These are phyloP conservation scores for Eremophila alpestris DNA, from an alignment of 2,797 vertebrate species.

Conservation along the genomic window DNA sequence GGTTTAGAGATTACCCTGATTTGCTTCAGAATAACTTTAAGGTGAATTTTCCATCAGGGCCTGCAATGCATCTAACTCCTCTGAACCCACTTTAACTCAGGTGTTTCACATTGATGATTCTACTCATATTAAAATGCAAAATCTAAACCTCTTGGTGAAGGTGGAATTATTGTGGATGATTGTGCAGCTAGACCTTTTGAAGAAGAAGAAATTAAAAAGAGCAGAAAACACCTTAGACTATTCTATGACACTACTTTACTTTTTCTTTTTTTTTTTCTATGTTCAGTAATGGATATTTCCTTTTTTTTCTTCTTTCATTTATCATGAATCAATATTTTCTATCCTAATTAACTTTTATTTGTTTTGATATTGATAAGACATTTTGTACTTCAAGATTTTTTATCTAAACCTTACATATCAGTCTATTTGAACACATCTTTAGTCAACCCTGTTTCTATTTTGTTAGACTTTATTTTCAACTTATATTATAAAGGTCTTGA, in stretches of 20 bases:
- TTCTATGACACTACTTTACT: not conserved
- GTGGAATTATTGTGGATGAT: not conserved
- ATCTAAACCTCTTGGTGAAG: not conserved
- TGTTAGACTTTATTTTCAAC: not conserved
- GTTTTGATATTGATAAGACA: not conserved
- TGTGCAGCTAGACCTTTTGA: not conserved
- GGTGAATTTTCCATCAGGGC: not conserved
- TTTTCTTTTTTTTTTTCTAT: not conserved
- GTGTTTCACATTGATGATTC: not conserved
- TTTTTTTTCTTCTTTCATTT: not conserved
- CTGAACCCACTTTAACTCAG: not conserved
- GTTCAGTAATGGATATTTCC: not conserved
- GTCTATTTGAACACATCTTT: not conserved
- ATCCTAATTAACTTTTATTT: not conserved
- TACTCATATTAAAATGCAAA: not conserved
- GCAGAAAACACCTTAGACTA: not conserved
- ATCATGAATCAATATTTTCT: not conserved
- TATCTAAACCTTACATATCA: not conserved
- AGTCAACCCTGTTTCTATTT: not conserved
- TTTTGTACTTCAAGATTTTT: not conserved
- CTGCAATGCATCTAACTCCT: not conserved
- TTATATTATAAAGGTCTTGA: not conserved
- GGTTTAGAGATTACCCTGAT: not conserved
- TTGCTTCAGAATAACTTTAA: not conserved
- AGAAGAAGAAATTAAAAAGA: not conserved